These are phyloP conservation scores for Saxidomus purpurata DNA, from an alignment of 1,140 invertebrate genomes.

Conservation along the genomic window DNA sequence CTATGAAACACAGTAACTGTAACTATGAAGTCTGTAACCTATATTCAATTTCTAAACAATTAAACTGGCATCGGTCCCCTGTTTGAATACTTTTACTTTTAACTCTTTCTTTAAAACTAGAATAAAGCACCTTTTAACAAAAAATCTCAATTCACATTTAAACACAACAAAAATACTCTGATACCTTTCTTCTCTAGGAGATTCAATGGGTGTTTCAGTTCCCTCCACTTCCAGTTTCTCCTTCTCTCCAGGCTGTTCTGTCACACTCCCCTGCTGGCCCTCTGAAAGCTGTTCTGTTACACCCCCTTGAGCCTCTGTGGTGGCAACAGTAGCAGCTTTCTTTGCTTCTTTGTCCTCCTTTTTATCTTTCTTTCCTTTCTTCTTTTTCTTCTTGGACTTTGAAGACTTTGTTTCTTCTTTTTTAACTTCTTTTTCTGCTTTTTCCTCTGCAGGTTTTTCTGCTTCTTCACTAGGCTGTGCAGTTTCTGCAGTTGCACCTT, in stretches of 20 bases:
- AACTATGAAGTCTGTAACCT: too few species aligned
- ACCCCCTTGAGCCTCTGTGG: background rate
- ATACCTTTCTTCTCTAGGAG: constrained; percentile 46
- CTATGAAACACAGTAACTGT: too few species aligned
- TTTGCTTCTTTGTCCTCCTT: constrained; percentile 87
- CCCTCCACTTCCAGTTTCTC: constrained; percentile 63
- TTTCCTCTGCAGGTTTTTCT: constrained; percentile 64
- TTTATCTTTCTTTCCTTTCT: constrained; percentile 87
- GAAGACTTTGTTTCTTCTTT: constrained; percentile 60
- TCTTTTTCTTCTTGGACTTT: constrained; percentile 76
- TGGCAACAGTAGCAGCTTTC: constrained; percentile 13
- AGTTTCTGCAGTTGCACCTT: constrained; percentile 32
- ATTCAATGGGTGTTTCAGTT: constrained; percentile 54
- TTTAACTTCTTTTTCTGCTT: constrained; percentile 55
- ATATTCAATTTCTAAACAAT: too few species aligned
- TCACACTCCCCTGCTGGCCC: constrained; percentile 66
- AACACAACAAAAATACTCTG: too few species aligned
- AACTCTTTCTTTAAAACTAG: too few species aligned
- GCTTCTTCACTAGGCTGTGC: constrained; percentile 4
- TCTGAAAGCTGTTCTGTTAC: constrained; percentile 34
- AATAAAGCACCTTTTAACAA: too few species aligned
- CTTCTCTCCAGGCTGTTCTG: constrained; percentile 49
- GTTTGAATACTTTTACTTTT: too few species aligned
- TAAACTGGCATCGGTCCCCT: too few species aligned
- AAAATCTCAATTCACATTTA: too few species aligned